Base-by-base conservation (phyloP, 2,113 vertebrate genomes). In the Anhinga rufa region DNA sequence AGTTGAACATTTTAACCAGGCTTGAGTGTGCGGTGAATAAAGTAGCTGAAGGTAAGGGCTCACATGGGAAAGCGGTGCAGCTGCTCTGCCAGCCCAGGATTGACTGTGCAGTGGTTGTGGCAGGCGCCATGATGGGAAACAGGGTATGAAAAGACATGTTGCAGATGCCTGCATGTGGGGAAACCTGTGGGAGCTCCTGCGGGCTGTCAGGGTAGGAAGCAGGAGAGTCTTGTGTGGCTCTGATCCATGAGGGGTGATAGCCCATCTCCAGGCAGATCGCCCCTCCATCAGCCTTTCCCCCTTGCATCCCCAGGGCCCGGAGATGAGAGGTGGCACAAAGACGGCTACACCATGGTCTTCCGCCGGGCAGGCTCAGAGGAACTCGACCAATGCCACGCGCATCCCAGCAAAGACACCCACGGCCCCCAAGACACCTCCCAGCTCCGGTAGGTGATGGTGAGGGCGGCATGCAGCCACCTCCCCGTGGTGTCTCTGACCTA, bases 351-450 rank as follows among this genome's bases (percentile, higher is more conserved):
- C 97, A 3, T 96, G 98, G n/a, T 55, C 96, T 78, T 95, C 93
- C 46, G 97, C 79, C 1, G 98, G 97, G 46, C 95, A 98, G 11
- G 96, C 97, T 36, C 98, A 98, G 96, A 99, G 98, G 91, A 98
- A 98, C 95, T 97, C 98, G 3, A 96, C 92, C 82, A 98, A 98
- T 2, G 98, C 98, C 92, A 98, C 98, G 38, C 99, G 99, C 96
- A 98, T 99, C 65, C 98, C 99, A 12, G 98, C 98, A 34, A 99
- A 98, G 98, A 98, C 98, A 15, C 98, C 98, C 12, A 97, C 98
- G 10, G 54, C 97, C 83, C 98, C 98, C 57, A 98, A 98, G 97
- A 98, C 98, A 22, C 98, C 98, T 5, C 98, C 98, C 2, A 94
- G 97, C 90, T 96, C 97, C 8, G 97, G 98, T 98, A 97, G 82